A percentile compares a stretch with the other conserved stretches of the same genome.
Evolutionary conservation across 2,113 vertebrate species (phyloP).

Genomic region (Nansenia antarctica): DNA sequence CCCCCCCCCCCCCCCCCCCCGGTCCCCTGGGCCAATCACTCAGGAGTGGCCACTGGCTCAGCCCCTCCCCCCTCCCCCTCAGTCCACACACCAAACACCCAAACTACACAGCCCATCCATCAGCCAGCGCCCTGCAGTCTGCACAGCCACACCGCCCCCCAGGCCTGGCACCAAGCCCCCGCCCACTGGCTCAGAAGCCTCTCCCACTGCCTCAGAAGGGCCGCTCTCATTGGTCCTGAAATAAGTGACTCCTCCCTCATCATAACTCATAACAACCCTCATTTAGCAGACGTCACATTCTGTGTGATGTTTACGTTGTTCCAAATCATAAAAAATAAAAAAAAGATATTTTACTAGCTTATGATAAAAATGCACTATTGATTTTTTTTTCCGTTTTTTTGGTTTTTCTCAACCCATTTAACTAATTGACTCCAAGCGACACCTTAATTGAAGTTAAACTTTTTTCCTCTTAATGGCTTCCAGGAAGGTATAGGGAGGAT

Average conservation of each 20-base stretch:
- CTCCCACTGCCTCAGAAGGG: conserved; percentile 51
- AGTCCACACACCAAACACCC: conserved; percentile 57
- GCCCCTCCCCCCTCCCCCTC: conserved; percentile 65
- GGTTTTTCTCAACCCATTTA: conserved; percentile 18
- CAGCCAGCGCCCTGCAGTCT: conserved; percentile 65
- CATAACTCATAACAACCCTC: neutral
- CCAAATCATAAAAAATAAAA: no score
- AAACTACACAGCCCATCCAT: conserved; percentile 65
- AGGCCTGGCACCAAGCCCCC: conserved; percentile 55
- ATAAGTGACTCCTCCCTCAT: conserved; percentile 7
- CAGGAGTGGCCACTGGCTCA: no score
- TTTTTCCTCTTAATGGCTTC: conserved; percentile 24
- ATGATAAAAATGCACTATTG: conserved; percentile 9
- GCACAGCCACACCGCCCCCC: conserved; percentile 52
- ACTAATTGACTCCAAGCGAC: conserved; percentile 42
- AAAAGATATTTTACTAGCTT: neutral
- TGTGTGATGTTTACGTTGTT: neutral
- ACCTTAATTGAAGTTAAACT: conserved; percentile 25
- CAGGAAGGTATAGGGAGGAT: conserved; percentile 49
- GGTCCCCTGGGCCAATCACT: conserved; percentile 71
- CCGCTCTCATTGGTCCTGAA: conserved; percentile 22
- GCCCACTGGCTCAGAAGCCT: conserved; percentile 44
- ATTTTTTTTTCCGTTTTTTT: conserved; percentile 28
- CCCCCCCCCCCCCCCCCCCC: conserved; percentile 48
- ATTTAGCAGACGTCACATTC: neutral